phyloP scores from a whole-genome alignment of 2,888 invertebrate species.

The Ornithoptera alexandrae region DNA sequence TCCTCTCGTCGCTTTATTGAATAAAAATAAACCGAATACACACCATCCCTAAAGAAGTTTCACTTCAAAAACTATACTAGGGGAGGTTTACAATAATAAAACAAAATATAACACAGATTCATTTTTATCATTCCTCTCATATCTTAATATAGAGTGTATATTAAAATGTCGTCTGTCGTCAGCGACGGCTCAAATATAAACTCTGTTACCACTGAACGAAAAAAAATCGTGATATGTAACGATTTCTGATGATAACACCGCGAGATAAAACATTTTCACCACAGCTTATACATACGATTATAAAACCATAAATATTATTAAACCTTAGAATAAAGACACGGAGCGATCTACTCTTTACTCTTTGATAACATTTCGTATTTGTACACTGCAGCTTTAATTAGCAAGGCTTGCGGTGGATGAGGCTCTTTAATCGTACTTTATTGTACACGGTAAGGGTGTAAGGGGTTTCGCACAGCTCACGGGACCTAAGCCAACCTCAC shows the following conservation, averaged over 20 bases:
- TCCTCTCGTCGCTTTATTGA: too few species aligned
- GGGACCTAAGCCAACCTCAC: too few species aligned
- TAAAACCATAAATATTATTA: neutral
- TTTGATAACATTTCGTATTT: neutral
- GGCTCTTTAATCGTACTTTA: too few species aligned
- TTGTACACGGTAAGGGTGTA: too few species aligned
- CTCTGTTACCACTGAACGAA: neutral
- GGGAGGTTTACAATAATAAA: slow-evolving; percentile 17
- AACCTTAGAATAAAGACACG: slow-evolving; percentile 3
- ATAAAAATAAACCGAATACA: too few species aligned
- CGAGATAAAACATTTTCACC: slow-evolving; percentile 1
- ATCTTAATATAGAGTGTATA: slow-evolving; percentile 11
- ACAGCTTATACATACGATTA: slow-evolving; percentile 8
- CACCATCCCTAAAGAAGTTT: too few species aligned
- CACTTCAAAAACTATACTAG: neutral
- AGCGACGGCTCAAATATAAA: slow-evolving; percentile 13
- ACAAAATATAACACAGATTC: slow-evolving; percentile 24
- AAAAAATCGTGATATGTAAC: slow-evolving; percentile 22
- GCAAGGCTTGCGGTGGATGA: too few species aligned
- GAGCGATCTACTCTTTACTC: neutral
- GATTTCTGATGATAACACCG: slow-evolving; percentile 6
- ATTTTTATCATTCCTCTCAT: slow-evolving; percentile 14
- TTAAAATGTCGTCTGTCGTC: slow-evolving; percentile 12
- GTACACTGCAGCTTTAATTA: neutral
- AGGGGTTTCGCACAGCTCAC: too few species aligned